A percentile compares a stretch with the other conserved stretches of the same genome.
These are phyloP conservation scores for Limanda limanda DNA, from an alignment of 2,113 vertebrate species.

Conservation along the genomic window DNA sequence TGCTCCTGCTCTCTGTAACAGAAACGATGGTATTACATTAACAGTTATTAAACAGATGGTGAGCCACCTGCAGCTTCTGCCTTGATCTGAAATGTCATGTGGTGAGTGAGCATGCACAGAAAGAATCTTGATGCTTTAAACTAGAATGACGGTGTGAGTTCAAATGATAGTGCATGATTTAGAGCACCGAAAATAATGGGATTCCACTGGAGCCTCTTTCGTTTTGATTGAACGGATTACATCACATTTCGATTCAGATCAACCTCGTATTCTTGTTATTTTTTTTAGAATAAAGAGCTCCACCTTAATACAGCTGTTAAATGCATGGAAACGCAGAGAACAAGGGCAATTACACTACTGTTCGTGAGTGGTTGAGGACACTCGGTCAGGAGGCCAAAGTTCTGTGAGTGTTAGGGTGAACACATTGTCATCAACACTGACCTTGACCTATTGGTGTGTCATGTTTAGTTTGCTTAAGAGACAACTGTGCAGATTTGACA, in stretches of 20 bases:
- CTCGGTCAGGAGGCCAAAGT: neutral
- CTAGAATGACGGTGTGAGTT: neutral
- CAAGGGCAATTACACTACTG: conserved; percentile 2
- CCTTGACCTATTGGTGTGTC: neutral
- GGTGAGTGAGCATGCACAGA: neutral
- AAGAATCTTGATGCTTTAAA: conserved; percentile 5
- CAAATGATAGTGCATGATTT: neutral
- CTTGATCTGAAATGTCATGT: conserved; percentile 32
- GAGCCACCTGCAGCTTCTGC: conserved; percentile 21
- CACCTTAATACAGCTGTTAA: neutral
- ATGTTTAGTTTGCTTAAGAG: neutral
- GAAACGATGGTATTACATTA: conserved; percentile 15
- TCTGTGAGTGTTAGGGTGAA: neutral
- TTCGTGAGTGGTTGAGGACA: neutral
- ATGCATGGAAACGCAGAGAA: neutral
- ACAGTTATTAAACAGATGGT: conserved; percentile 21
- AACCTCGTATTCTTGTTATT: neutral
- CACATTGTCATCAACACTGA: neutral
- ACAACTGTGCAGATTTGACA: conserved; percentile 9
- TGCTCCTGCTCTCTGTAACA: conserved; percentile 15
- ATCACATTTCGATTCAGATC: neutral
- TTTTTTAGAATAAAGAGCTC: neutral
- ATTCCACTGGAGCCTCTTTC: neutral
- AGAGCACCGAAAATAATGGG: neutral
- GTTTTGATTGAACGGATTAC: conserved; percentile 2